Evolutionary conservation across 2,113 vertebrate genomes (phyloP).

Genomic region (pig (Sus scrofa)): DNA sequence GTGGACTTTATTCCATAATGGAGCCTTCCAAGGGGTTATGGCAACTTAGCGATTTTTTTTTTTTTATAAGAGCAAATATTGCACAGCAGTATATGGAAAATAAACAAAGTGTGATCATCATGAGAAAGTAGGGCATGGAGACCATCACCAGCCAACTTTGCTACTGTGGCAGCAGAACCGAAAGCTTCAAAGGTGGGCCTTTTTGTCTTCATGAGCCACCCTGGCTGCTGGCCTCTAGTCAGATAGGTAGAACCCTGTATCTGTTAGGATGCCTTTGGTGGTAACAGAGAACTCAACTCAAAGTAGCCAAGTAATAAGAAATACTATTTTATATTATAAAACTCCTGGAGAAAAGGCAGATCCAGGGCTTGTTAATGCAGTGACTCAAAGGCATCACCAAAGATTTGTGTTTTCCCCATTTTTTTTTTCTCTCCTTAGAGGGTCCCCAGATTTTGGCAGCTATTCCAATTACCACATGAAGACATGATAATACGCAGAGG

Average conservation of each 20-base stretch:
- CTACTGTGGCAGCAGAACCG: not conserved
- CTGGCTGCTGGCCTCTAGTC: not conserved
- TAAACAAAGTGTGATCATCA: not conserved
- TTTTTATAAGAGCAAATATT: slow-evolving; percentile 5
- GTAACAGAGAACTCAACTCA: not conserved
- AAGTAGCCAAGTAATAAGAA: not conserved
- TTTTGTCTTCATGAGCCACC: not conserved
- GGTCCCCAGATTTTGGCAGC: not conserved
- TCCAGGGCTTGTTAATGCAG: not conserved
- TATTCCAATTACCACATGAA: not conserved
- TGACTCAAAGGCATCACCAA: not conserved
- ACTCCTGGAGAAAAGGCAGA: not conserved
- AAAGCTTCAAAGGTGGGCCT: not conserved
- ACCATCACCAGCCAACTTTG: not conserved
- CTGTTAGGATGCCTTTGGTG: not conserved
- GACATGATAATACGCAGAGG: not conserved
- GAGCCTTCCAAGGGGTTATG: not conserved
- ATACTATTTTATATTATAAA: not conserved
- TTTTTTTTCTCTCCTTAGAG: not conserved
- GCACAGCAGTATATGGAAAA: not conserved
- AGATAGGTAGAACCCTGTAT: not conserved
- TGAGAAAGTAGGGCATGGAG: not conserved
- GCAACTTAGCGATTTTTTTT: not conserved
- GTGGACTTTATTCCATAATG: not conserved
- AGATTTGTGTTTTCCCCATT: not conserved